These are phyloP conservation scores for Myotis vivesi DNA, from an alignment of 2,797 vertebrate species.

Conservation along the genomic window DNA sequence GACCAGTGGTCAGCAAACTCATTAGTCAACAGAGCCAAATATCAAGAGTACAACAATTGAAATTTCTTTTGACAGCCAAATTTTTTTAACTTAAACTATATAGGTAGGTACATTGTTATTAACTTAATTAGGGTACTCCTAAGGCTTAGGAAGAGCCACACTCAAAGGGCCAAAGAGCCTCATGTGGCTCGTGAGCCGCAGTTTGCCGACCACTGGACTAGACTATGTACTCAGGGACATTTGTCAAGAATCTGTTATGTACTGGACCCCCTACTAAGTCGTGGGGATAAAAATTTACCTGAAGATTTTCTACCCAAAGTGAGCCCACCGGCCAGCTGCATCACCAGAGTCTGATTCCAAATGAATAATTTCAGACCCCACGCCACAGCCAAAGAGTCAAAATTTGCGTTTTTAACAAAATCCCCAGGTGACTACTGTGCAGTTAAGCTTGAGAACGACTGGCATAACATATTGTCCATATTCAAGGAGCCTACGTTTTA, in stretches of 20 bases:
- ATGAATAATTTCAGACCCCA: neutral
- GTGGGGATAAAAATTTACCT: neutral
- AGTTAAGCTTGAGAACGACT: neutral
- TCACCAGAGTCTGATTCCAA: neutral
- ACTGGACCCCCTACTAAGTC: neutral
- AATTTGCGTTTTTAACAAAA: neutral
- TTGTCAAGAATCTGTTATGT: neutral
- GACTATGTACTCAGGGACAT: neutral
- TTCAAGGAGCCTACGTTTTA: neutral
- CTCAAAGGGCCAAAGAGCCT: too few relatives aligned
- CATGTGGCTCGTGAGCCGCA: too few relatives aligned
- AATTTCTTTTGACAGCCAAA: too few relatives aligned
- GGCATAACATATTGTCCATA: neutral
- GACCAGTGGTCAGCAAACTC: too few relatives aligned
- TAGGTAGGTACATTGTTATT: too few relatives aligned
- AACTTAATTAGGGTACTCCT: too few relatives aligned
- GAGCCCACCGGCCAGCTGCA: neutral
- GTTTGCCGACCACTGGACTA: neutral
- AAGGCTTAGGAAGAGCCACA: too few relatives aligned
- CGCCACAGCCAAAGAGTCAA: neutral
- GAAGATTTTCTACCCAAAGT: neutral
- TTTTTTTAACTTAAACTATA: too few relatives aligned
- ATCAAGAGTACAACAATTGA: too few relatives aligned
- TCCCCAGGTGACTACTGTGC: neutral
- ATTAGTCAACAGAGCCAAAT: too few relatives aligned